Conservation (phyloP, 2,113 vertebrate genomes). For the Empidonax traillii region DNA sequence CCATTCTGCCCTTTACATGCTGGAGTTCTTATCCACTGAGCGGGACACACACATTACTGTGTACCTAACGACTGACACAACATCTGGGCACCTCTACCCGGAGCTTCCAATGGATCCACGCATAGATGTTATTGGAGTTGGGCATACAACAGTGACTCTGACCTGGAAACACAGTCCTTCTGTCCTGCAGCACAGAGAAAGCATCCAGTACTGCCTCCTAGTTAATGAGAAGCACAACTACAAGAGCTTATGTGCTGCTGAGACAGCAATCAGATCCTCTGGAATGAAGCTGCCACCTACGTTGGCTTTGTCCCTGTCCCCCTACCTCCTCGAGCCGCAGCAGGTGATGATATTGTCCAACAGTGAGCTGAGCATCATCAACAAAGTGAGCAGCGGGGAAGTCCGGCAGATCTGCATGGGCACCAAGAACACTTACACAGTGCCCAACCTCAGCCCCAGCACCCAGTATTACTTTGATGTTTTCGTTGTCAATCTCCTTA, state of each 20-base stretch:
- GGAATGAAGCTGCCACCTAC: constrained; percentile 18
- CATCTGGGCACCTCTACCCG: constrained; percentile 76
- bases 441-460: constrained; percentile 80
- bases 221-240: constrained; percentile 84
- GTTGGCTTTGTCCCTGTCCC: constrained; percentile 30
- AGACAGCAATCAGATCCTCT: constrained; percentile 54
- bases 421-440: constrained; percentile 80
- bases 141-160: constrained; percentile 85
- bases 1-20: constrained; percentile 79
- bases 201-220: constrained; percentile 84
- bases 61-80: constrained; percentile 76
- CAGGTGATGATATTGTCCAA: constrained; percentile 56
- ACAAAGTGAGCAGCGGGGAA: constrained; percentile 47
- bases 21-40: constrained; percentile 80
- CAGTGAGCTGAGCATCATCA: constrained; percentile 51
- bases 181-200: constrained; percentile 54
- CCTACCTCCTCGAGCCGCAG: constrained; percentile 24
- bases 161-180: constrained; percentile 85
- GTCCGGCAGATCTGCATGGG: constrained; percentile 81
- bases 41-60: constrained; percentile 77
- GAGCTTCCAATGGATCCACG: constrained; percentile 80
- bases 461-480: constrained; percentile 88
- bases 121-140: constrained; percentile 78
- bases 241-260: constrained; percentile 82
- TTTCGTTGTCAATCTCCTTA: constrained; percentile 81